These are phyloP conservation scores for Caenorhabditis uteleia DNA, from an alignment of 2,888 invertebrate genomes.

Conservation along the genomic window DNA sequence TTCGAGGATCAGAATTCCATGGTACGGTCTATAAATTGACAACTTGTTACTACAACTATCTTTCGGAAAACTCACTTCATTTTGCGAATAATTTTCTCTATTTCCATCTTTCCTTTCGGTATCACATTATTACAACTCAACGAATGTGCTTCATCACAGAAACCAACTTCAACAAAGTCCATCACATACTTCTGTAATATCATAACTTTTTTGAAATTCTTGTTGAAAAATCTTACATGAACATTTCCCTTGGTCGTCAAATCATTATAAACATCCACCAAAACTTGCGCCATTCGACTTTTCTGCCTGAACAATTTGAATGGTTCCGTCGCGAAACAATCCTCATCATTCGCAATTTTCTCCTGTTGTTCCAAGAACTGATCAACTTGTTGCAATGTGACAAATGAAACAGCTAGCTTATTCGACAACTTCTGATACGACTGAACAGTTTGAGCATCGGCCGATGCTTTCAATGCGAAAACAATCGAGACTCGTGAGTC, in stretches of 20 bases:
- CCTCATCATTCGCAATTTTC: slow-evolving; percentile 5
- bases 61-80: not conserved
- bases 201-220: not conserved
- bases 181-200: slow-evolving; percentile 54
- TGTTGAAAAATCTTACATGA: slow-evolving; percentile 35
- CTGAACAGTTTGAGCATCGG: slow-evolving; percentile 51
- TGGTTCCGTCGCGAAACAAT: slow-evolving; percentile 17
- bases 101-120: slow-evolving; percentile 53
- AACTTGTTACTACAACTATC: not conserved
- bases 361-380: slow-evolving; percentile 49
- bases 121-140: slow-evolving; percentile 51
- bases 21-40: slow-evolving; percentile 57
- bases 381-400: slow-evolving; percentile 49
- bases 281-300: slow-evolving; percentile 49
- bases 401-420: slow-evolving; percentile 52
- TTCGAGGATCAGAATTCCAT: slow-evolving; percentile 64
- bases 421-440: slow-evolving; percentile 57
- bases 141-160: slow-evolving; percentile 63
- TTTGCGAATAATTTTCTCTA: slow-evolving; percentile 39
- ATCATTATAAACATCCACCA: slow-evolving; percentile 60
- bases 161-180: slow-evolving; percentile 63
- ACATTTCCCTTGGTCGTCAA: slow-evolving; percentile 57
- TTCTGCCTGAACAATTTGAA: slow-evolving; percentile 25
- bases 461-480: slow-evolving; percentile 53
- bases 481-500: slow-evolving; percentile 37